Conservation (phyloP, 2,888 invertebrate genomes). For the Conistra vaccinii region DNA sequence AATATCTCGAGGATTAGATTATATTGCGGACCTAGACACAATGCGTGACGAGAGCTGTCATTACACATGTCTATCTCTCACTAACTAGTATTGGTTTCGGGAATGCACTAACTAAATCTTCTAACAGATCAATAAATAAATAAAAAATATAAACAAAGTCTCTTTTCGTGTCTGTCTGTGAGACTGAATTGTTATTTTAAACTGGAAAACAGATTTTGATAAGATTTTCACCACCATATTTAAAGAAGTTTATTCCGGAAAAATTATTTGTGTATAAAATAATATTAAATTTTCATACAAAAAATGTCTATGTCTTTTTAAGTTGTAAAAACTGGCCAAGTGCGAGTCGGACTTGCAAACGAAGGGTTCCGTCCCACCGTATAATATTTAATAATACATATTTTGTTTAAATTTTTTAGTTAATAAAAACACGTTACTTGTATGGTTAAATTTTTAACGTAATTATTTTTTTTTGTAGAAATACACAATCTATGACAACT, state of each 20-base stretch:
- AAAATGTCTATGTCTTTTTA: background rate
- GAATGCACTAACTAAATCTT: background rate
- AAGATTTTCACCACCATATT: background rate
- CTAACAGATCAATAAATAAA: too few relatives aligned
- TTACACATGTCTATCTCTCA: background rate
- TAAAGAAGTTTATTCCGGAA: background rate
- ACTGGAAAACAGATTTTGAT: background rate
- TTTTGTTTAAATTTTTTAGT: too few relatives aligned
- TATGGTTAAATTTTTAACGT: too few relatives aligned
- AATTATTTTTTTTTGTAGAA: too few relatives aligned
- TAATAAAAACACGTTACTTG: too few relatives aligned
- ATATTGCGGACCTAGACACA: background rate
- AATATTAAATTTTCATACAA: background rate
- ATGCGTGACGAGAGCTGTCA: constrained; percentile 1
- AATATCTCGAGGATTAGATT: constrained; percentile 22
- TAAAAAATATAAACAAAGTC: background rate
- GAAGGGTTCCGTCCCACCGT: too few relatives aligned
- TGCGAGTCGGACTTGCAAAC: too few relatives aligned
- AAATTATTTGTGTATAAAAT: background rate
- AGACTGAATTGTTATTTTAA: background rate
- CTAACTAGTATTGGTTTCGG: background rate
- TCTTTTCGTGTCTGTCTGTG: background rate
- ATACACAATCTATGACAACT: too few relatives aligned
- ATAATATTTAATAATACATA: too few relatives aligned
- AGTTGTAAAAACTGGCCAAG: too few relatives aligned